Percentiles rank a stretch among this genome's conserved stretches.
Conservation (phyloP, 2,888 invertebrate genomes). For the Drosophila limbata region DNA sequence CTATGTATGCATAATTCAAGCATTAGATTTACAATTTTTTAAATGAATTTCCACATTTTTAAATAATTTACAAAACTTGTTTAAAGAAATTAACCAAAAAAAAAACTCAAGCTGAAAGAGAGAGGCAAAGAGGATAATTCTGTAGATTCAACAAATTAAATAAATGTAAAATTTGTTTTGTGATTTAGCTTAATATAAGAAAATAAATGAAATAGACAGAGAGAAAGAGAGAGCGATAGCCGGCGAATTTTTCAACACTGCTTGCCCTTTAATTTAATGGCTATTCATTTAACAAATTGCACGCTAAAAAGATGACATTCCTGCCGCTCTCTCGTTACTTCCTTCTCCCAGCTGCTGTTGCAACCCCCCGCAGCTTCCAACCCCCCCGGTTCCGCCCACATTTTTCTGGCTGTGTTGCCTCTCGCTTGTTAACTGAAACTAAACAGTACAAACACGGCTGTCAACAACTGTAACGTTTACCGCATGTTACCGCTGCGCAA, state of each 20-base stretch:
- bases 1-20: too few relatives aligned
- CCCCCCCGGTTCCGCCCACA: background rate
- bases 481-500: conserved; percentile 75
- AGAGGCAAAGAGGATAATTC: too few relatives aligned
- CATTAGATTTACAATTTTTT: too few relatives aligned
- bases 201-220: background rate
- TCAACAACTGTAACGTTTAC: conserved; percentile 81
- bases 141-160: too few relatives aligned
- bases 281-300: conserved; percentile 55
- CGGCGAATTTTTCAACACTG: conserved; percentile 22
- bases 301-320: conserved; percentile 50
- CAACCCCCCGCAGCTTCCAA: too few relatives aligned
- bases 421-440: conserved; percentile 79
- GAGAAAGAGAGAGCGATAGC: background rate
- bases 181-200: too few relatives aligned
- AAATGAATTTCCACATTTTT: too few relatives aligned
- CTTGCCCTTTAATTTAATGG: conserved; percentile 31
- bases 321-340: background rate
- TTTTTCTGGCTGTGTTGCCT: conserved; percentile 60
- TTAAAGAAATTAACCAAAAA: too few relatives aligned
- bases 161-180: too few relatives aligned
- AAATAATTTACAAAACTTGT: too few relatives aligned
- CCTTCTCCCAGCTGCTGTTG: background rate
- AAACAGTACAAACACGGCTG: conserved; percentile 79
- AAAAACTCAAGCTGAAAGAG: too few relatives aligned